These are phyloP conservation scores for Darevskia mixta DNA, from an alignment of 2,797 vertebrate species.

Conservation along the genomic window DNA sequence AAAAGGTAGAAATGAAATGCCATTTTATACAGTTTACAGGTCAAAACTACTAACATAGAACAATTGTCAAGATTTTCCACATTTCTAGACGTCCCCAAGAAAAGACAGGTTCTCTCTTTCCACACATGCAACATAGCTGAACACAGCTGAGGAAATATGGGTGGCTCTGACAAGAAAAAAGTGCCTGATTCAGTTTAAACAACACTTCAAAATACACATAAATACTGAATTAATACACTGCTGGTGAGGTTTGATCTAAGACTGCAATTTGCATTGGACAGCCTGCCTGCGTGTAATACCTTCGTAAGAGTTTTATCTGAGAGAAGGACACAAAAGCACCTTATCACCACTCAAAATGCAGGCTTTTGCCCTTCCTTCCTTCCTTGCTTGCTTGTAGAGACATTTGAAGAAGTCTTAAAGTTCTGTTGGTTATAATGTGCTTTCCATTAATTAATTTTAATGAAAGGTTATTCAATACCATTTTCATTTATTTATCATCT, in stretches of 20 bases:
- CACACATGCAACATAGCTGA: no score
- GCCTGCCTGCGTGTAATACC: neutral
- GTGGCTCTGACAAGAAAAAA: neutral
- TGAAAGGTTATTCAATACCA: neutral
- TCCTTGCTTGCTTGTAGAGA: neutral
- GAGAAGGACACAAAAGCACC: neutral
- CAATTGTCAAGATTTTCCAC: neutral
- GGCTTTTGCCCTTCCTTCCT: neutral
- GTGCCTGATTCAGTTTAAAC: neutral
- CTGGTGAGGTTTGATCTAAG: neutral
- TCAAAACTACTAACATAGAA: neutral
- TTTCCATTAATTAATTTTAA: neutral
- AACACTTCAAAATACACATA: no score
- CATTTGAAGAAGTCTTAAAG: neutral
- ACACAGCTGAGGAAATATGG: neutral
- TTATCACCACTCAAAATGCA: neutral
- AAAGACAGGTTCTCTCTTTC: neutral
- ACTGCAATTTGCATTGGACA: neutral
- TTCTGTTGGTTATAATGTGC: neutral
- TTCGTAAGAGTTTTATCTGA: neutral
- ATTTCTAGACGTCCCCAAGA: neutral
- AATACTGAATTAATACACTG: neutral
- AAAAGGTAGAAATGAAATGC: fast-evolving
- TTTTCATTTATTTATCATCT: neutral
- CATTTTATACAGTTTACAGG: neutral